Conservation (phyloP, 2,113 vertebrate genomes). For the Pithys albifrons region DNA sequence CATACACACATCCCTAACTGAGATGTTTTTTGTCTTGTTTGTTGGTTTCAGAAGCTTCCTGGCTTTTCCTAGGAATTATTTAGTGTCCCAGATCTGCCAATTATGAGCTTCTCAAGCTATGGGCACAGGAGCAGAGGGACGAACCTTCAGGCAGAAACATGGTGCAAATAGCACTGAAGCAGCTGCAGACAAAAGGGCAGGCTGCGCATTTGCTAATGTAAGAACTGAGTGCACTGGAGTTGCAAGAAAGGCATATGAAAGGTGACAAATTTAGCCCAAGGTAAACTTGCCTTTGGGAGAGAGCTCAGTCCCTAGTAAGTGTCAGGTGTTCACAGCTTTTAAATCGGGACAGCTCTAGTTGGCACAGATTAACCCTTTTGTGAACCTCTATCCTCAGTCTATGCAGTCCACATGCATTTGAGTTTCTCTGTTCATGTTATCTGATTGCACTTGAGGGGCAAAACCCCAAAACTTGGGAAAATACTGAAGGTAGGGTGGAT, state of each 20-base stretch:
- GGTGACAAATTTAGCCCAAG: conserved; percentile 34
- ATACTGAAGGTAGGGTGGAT: not conserved
- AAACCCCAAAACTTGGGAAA: not conserved
- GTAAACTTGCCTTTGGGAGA: conserved; percentile 28
- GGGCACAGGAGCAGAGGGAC: not conserved
- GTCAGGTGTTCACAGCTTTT: not conserved
- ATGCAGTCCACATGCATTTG: not conserved
- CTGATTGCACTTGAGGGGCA: not conserved
- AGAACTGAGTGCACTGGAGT: not conserved
- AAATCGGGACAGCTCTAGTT: not conserved
- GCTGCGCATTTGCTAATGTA: not conserved
- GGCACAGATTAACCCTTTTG: conserved; percentile 13
- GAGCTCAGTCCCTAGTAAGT: not conserved
- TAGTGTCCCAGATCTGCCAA: conserved; percentile 60
- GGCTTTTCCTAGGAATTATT: conserved; percentile 14
- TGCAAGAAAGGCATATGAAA: conserved; percentile 26
- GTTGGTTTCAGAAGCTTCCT: conserved; percentile 31
- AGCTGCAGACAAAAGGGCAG: conserved; percentile 42
- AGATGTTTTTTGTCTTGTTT: not conserved
- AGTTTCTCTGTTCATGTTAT: not conserved
- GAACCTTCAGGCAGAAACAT: conserved; percentile 42
- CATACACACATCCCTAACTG: not conserved
- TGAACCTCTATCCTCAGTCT: not conserved
- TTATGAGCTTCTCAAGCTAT: conserved; percentile 9
- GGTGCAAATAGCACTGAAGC: not conserved